These are phyloP conservation scores for Parauchenoglanis ngamensis DNA, from an alignment of 2,797 vertebrate species.

Conservation along the genomic window DNA sequence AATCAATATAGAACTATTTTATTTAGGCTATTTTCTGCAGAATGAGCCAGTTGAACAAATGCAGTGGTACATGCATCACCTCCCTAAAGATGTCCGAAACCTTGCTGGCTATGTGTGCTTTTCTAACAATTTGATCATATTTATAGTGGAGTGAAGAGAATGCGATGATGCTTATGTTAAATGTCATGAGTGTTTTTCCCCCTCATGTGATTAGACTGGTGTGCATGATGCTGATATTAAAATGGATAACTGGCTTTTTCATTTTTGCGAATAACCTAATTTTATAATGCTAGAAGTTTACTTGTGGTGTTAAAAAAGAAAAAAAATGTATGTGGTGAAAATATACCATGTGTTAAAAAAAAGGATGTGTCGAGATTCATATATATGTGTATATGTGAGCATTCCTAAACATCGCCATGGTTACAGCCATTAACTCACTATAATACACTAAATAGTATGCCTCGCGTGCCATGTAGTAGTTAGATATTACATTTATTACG, in stretches of 20 bases:
- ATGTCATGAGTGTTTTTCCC: not conserved
- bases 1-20: not conserved
- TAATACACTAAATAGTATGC: too few relatives aligned
- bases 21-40: not conserved
- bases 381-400: too few relatives aligned
- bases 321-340: too few relatives aligned
- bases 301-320: not conserved
- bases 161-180: too few relatives aligned
- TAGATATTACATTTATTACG: too few relatives aligned
- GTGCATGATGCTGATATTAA: not conserved
- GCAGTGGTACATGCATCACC: not conserved
- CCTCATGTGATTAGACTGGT: not conserved
- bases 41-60: not conserved
- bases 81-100: not conserved
- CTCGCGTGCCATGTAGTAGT: too few relatives aligned
- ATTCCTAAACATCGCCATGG: too few relatives aligned
- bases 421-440: too few relatives aligned
- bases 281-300: not conserved
- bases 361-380: too few relatives aligned
- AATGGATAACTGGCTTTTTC: not conserved
- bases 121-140: not conserved
- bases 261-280: not conserved
- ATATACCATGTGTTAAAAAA: too few relatives aligned
- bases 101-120: not conserved
- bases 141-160: not conserved